Evolutionary conservation across 1,140 invertebrate species (phyloP).

Genomic region (Meloidogyne floridensis): DNA sequence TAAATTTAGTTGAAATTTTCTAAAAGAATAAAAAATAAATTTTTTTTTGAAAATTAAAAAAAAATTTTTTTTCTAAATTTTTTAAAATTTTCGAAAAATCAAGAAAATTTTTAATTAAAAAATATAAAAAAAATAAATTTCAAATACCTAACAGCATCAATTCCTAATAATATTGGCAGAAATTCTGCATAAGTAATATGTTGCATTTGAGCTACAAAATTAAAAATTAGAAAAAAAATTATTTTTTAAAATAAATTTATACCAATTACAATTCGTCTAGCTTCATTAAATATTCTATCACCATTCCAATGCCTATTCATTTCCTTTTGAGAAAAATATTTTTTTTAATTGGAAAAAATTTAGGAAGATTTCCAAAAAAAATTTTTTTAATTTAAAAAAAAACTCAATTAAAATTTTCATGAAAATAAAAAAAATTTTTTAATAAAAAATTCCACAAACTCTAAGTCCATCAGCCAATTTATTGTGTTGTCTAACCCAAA

Average conservation of each 20-base stretch:
- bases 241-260: conserved; percentile 33
- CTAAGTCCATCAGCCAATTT: conserved; percentile 48
- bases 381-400: too few relatives aligned
- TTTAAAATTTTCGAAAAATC: too few relatives aligned
- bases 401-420: too few relatives aligned
- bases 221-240: conserved; percentile 64
- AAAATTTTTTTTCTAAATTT: too few relatives aligned
- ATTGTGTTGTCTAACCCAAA: conserved; percentile 79
- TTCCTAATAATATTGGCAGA: conserved; percentile 66
- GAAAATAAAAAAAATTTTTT: too few relatives aligned
- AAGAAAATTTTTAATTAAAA: background rate
- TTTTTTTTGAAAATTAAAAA: conserved; percentile 36
- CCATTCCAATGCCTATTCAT: conserved; percentile 92
- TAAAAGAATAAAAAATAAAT: conserved; percentile 16
- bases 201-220: conserved; percentile 45
- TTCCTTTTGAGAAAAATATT: conserved; percentile 69
- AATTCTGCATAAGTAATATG: conserved; percentile 66
- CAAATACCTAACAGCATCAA: conserved; percentile 48
- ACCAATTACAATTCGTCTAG: conserved; percentile 74
- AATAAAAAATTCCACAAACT: conserved; percentile 38
- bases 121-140: background rate
- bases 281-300: conserved; percentile 87
- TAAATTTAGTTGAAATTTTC: conserved; percentile 48
- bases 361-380: background rate
- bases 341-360: background rate